phyloP scores from a whole-genome alignment of 2,113 vertebrate species.

The Dromaius novaehollandiae region DNA sequence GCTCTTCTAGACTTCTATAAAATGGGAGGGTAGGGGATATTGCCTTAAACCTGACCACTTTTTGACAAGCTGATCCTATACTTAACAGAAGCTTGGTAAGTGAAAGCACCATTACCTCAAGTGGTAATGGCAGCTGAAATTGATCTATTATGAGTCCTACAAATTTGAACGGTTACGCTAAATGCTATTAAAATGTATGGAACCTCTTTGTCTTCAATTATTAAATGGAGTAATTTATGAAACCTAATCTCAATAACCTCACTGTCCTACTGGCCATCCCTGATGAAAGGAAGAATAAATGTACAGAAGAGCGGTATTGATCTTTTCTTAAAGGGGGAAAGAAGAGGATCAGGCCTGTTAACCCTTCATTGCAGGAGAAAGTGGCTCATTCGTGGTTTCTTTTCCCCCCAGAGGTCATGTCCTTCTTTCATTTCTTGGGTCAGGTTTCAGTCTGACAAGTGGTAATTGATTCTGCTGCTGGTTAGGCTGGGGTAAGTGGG shows the following conservation, averaged over 20 bases:
- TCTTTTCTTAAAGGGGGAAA: not conserved
- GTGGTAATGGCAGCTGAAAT: constrained; percentile 26
- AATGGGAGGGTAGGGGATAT: not conserved
- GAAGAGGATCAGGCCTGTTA: constrained; percentile 37
- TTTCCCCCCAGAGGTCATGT: constrained; percentile 81
- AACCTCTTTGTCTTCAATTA: constrained; percentile 65
- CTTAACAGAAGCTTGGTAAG: constrained; percentile 41
- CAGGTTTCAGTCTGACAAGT: constrained; percentile 92
- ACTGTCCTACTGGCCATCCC: constrained; percentile 40
- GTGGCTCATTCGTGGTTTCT: constrained; percentile 49
- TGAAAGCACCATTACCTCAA: not conserved
- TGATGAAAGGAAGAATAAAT: constrained; percentile 20
- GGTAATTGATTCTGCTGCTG: constrained; percentile 97
- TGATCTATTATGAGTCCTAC: constrained; percentile 40
- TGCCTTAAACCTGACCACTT: not conserved
- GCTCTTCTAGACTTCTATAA: not conserved
- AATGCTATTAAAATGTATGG: constrained; percentile 52
- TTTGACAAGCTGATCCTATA: constrained; percentile 1
- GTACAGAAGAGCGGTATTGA: not conserved
- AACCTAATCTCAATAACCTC: constrained; percentile 56
- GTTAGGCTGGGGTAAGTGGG: constrained; percentile 92
- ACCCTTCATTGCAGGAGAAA: constrained; percentile 54
- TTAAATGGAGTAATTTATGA: constrained; percentile 67
- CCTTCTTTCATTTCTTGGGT: constrained; percentile 92
- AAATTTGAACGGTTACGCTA: constrained; percentile 16